Conservation (phyloP, 2,113 vertebrate genomes). For the Oenanthe oenanthe region DNA sequence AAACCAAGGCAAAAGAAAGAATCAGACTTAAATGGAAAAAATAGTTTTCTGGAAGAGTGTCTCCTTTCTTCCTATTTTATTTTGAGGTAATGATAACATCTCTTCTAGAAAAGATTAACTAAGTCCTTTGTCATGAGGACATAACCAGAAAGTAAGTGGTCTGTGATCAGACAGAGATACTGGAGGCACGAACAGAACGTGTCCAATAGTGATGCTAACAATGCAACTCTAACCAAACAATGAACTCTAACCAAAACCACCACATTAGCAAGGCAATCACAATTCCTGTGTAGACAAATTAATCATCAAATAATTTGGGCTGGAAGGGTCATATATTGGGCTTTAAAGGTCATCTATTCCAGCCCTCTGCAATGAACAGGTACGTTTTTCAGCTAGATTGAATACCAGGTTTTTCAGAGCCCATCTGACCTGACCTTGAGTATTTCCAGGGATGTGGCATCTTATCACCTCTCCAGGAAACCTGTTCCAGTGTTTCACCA, state of each 20-base stretch:
- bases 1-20: background rate
- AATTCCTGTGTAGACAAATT: background rate
- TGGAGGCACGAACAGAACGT: background rate
- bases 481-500: background rate
- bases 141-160: background rate
- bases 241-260: background rate
- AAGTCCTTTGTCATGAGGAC: background rate
- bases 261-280: background rate
- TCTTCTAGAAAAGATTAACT: background rate
- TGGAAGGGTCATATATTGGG: background rate
- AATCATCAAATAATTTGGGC: background rate
- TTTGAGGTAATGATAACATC: background rate
- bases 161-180: background rate
- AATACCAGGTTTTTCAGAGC: background rate
- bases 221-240: background rate
- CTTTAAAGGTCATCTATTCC: background rate
- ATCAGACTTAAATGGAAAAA: background rate
- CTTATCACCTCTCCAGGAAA: background rate
- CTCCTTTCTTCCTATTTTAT: background rate
- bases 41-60: background rate
- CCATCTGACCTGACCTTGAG: background rate
- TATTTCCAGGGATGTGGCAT: background rate
- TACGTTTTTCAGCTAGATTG: background rate
- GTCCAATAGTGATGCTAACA: rapidly evolving
- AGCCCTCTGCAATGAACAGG: background rate